Evolutionary conservation across 2,888 invertebrate species (phyloP).

Genomic region (Bembecia ichneumoniformis): DNA sequence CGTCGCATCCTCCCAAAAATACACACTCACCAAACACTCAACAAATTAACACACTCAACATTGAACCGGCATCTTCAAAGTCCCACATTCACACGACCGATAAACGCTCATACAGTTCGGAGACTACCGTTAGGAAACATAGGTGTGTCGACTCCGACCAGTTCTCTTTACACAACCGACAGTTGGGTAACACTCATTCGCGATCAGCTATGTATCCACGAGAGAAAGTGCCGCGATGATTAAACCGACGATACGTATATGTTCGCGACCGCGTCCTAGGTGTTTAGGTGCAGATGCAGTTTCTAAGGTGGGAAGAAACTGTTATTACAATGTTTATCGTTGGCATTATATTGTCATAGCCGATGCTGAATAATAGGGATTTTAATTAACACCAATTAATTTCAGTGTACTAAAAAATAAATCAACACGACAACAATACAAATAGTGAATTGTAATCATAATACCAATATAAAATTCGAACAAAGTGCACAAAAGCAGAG

Average conservation of each 20-base stretch:
- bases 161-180: slow-evolving; percentile 44
- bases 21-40: slow-evolving; percentile 51
- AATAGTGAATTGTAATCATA: too few relatives aligned
- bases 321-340: slow-evolving; percentile 29
- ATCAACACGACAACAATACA: too few relatives aligned
- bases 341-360: too few relatives aligned
- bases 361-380: too few relatives aligned
- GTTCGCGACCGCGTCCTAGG: slow-evolving; percentile 19
- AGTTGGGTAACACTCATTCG: slow-evolving; percentile 50
- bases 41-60: slow-evolving; percentile 35
- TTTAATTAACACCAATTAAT: too few relatives aligned
- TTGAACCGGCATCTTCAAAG: slow-evolving; percentile 13
- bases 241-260: slow-evolving; percentile 31
- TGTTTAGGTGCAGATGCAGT: slow-evolving; percentile 36
- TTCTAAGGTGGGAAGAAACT: slow-evolving; percentile 30
- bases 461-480: too few relatives aligned
- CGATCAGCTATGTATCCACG: slow-evolving; percentile 40
- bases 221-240: slow-evolving; percentile 51
- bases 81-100: slow-evolving; percentile 23
- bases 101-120: slow-evolving; percentile 24
- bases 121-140: slow-evolving; percentile 45
- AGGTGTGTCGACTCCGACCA: slow-evolving; percentile 19
- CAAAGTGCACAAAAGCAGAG: too few relatives aligned
- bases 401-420: too few relatives aligned
- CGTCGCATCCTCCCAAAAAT: slow-evolving; percentile 48